Evolutionary conservation across 2,888 invertebrate species (phyloP).

Genomic region (Schizotus pectinicornis): DNA sequence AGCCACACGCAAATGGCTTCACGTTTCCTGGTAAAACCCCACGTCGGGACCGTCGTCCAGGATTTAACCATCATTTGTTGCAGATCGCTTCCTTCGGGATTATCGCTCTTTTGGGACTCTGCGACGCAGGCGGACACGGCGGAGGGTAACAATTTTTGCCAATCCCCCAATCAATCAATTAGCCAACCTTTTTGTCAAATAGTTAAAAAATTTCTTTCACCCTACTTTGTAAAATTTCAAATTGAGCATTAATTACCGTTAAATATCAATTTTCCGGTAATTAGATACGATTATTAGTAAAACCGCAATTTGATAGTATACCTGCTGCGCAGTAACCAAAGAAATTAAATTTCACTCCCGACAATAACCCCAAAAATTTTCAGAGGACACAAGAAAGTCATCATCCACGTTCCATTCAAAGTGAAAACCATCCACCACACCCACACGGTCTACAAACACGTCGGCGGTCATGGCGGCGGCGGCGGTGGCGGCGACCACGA

Average conservation of each 20-base stretch:
- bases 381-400: slow-evolving; percentile 69
- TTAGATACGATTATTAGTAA: slow-evolving; percentile 4
- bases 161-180: slow-evolving; percentile 1
- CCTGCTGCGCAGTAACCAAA: not conserved
- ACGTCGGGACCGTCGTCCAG: not conserved
- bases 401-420: slow-evolving; percentile 80
- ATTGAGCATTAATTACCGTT: slow-evolving; percentile 2
- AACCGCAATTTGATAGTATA: not conserved
- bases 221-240: not conserved
- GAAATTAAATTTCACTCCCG: no score
- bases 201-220: not conserved
- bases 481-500: slow-evolving; percentile 65
- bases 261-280: not conserved
- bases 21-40: slow-evolving; percentile 41
- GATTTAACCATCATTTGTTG: slow-evolving; percentile 16
- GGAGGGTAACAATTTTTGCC: slow-evolving; percentile 56
- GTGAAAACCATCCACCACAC: slow-evolving; percentile 80
- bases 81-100: slow-evolving; percentile 52
- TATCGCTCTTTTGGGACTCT: slow-evolving; percentile 56
- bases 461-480: slow-evolving; percentile 59
- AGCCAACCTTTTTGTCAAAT: not conserved
- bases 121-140: slow-evolving; percentile 56
- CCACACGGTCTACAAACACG: slow-evolving; percentile 77
- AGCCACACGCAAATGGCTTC: slow-evolving; percentile 43
- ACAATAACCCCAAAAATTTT: slow-evolving; percentile 23